phyloP scores from a whole-genome alignment of 2,113 vertebrate genomes.

The Channa maculata region DNA sequence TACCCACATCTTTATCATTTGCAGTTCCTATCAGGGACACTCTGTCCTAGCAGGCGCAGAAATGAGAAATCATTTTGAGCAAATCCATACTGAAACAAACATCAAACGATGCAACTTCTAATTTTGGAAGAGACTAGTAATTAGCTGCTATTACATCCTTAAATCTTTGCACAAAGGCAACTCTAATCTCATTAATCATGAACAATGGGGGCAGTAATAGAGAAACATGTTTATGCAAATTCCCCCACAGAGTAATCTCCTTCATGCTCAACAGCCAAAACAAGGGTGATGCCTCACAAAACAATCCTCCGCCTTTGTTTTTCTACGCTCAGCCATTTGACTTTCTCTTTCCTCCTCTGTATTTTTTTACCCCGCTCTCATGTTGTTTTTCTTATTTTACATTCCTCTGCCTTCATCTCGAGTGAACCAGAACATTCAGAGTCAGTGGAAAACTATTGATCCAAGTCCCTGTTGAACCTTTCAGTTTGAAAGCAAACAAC shows the following conservation, averaged over 20 bases:
- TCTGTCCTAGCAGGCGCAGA: constrained; percentile 2
- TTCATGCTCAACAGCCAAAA: constrained; percentile 62
- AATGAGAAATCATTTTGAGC: constrained; percentile 31
- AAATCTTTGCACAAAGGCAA: constrained; percentile 57
- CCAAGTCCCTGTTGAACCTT: constrained; percentile 10
- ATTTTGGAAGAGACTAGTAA: constrained; percentile 77
- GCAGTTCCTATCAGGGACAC: constrained; percentile 10
- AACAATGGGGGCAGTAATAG: constrained; percentile 76
- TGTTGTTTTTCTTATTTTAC: constrained; percentile 2
- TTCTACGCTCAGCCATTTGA: background rate
- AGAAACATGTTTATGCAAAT: constrained; percentile 78
- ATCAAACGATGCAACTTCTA: constrained; percentile 65
- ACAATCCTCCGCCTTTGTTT: constrained; percentile 39
- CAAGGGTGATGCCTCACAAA: constrained; percentile 54
- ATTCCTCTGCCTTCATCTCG: constrained; percentile 4
- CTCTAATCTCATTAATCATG: constrained; percentile 78
- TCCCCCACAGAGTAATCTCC: constrained; percentile 65
- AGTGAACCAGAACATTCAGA: constrained; percentile 19
- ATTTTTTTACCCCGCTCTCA: background rate
- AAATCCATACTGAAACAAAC: constrained; percentile 57
- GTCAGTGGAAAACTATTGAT: constrained; percentile 49
- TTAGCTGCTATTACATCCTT: constrained; percentile 74
- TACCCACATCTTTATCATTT: constrained; percentile 38
- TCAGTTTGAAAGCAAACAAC: constrained; percentile 42
- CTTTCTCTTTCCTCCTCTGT: constrained; percentile 19